Evolutionary conservation across 1,140 invertebrate genomes (phyloP), one percentile per base, ranked within the genome.

Genomic region (Drosophila erecta): DNA sequence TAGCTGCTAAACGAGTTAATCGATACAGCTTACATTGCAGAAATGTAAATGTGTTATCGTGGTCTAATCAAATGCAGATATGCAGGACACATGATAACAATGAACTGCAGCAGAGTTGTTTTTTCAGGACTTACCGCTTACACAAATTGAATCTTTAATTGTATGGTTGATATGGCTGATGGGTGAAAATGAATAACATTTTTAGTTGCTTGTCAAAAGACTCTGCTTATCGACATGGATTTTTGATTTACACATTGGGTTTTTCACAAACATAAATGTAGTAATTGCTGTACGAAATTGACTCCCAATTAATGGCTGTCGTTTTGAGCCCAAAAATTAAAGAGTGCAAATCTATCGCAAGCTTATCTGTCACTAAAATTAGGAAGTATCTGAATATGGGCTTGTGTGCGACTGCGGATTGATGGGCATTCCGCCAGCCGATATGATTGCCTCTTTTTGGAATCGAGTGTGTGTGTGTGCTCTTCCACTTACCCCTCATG

Each of bases 401-500:
- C n/a, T n/a, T n/a, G n/a, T n/a, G n/a, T n/a, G n/a, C n/a, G n/a
- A n/a, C n/a, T n/a, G n/a, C n/a, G n/a, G n/a, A 17, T 50, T 50
- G 33, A 50, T 35, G 12, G 30, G 30, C 20, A 35, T 14, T 35
- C n/a, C 1, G n/a, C 7, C n/a, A 10, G 8, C 46, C 46, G 22
- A 47, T 24, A 24, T 50, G 47, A 7, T 33, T 35, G 41, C 47
- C 27, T 2, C 15, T 35, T 22, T 14, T 27, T 12, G 22, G 22
- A 2, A 11, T 6, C n/a, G 44, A 5, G 27, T 30, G 22, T 7
- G 22, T 33, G 27, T 17, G 14, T 49, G 24, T 15, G 46, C 30
- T 8, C 8, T 30, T 30, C 7, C 20, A 93, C 93, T 94, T 83
- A 96, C 95, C 95, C 93, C 95, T 93, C 95, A 96, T 96, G 81